Evolutionary conservation across 1,140 invertebrate species (phyloP), one percentile per base, ranked within the genome.

Genomic region (Hestina assimilis): DNA sequence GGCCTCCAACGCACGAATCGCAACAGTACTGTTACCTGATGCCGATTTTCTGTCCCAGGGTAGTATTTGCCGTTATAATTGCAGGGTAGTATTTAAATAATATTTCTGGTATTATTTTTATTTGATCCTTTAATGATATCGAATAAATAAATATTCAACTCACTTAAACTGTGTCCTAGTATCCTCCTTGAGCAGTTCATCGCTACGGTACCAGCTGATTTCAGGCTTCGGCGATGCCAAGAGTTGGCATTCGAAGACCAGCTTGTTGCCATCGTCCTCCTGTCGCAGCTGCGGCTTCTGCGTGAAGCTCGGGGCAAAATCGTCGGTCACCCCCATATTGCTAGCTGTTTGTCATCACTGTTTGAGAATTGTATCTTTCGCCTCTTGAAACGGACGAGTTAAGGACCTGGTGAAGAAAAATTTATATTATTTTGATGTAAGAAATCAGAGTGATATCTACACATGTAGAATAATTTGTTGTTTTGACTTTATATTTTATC

Each of bases 261-360:
- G 91, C 79, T 96, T 94, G 89, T 98, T 98, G 63, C 97, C 97
- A 80, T 98, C 97, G 89, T 98, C 96, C 87, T 98, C 97, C 87
- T 98, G 97, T 57, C 96, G 92, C 48, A 98, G 93, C 84, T 96
- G 95, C 62, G 97, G 97, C 93, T 98, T 99, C 90, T 98, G 96
- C 46, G 95, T 96, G 91, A 99, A 98, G 91, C 96, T 97, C 84
- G 97, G 97, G 87, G 97, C 96, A 89, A 97, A 96, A 89, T 98
- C 96, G 89, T 98, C 96, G 82, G 92, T 92, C 89, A 94, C 93
- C 91, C 93, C 94, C 94, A 94, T 95, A 35, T 55, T 65, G 71
- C 75, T 84, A 85, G 55, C 65, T 77, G 62, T 53, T 58, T 72
- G 65, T 74, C 85, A 88, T 87, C 68, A 80, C 84, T 80, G 72